Percentiles rank a stretch among this genome's conserved stretches.
phyloP scores from a whole-genome alignment of 1,140 invertebrate genomes.

The Anastatus disparis region DNA sequence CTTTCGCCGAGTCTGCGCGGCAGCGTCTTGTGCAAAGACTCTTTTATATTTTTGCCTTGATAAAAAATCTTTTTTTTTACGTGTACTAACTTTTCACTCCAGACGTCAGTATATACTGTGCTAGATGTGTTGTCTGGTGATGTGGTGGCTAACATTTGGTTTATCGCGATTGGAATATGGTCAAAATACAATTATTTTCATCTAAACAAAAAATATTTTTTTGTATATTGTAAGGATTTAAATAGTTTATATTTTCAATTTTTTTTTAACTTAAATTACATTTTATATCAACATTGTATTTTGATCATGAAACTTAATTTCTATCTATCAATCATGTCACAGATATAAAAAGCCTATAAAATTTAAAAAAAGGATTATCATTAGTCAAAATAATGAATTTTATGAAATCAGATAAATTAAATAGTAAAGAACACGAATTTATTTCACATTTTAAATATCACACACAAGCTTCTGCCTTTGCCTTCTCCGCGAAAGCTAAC shows the following conservation, averaged over 20 bases:
- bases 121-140: conserved; percentile 59
- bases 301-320: conserved; percentile 12
- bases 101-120: conserved; percentile 47
- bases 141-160: conserved; percentile 60
- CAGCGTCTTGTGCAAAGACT: conserved; percentile 40
- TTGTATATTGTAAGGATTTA: no score
- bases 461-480: conserved; percentile 48
- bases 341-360: no score
- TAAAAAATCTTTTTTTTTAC: conserved; percentile 16
- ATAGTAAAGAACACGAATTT: not conserved
- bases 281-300: not conserved
- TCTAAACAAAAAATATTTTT: no score
- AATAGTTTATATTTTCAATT: no score
- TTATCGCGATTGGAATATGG: conserved; percentile 35
- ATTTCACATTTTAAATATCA: not conserved
- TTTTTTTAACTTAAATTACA: no score
- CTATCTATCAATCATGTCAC: not conserved
- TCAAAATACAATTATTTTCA: conserved; percentile 28
- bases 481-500: conserved; percentile 60
- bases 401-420: not conserved
- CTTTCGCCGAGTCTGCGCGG: conserved; percentile 40
- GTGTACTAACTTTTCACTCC: conserved; percentile 52
- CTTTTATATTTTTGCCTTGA: conserved; percentile 28
- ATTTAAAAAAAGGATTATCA: no score
- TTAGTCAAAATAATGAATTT: not conserved